Percentiles rank a stretch among this genome's conserved stretches.
Conservation (phyloP, 2,888 invertebrate species). For the Tipula lateralis region DNA sequence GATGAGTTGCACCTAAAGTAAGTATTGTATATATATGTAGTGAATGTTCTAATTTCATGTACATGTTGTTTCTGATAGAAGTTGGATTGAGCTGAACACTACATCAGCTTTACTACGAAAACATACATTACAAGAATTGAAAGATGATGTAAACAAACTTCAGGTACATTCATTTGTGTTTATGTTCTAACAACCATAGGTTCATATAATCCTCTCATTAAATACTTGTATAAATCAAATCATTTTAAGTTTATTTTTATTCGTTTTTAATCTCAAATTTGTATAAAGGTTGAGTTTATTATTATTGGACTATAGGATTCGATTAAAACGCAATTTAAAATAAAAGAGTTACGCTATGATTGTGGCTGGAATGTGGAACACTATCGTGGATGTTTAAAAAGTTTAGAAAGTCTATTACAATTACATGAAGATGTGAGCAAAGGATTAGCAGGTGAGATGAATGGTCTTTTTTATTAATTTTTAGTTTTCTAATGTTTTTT, state of each 20-base stretch:
- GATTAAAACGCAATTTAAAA: constrained; percentile 47
- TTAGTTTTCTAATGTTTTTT: neutral
- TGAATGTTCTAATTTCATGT: neutral
- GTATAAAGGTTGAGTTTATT: constrained; percentile 24
- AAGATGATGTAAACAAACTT: constrained; percentile 64
- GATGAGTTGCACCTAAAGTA: neutral
- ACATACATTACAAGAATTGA: constrained; percentile 60
- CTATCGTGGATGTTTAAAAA: constrained; percentile 83
- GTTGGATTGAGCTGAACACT: constrained; percentile 71
- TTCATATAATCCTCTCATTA: neutral
- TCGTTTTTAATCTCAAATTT: constrained; percentile 5
- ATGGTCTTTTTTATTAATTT: neutral
- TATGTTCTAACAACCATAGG: neutral
- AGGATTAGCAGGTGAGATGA: constrained; percentile 56
- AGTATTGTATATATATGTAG: neutral
- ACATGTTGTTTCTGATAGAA: no score
- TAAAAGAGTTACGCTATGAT: constrained; percentile 66
- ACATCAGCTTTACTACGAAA: constrained; percentile 61
- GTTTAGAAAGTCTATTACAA: constrained; percentile 68
- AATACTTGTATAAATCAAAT: neutral
- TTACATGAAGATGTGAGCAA: constrained; percentile 69
- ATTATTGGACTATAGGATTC: constrained; percentile 13
- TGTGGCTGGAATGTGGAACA: constrained; percentile 86
- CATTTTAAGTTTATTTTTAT: neutral
- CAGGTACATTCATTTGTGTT: neutral